Base-by-base conservation (phyloP, 1,140 invertebrate genomes). In the Procambarus virginalis region DNA sequence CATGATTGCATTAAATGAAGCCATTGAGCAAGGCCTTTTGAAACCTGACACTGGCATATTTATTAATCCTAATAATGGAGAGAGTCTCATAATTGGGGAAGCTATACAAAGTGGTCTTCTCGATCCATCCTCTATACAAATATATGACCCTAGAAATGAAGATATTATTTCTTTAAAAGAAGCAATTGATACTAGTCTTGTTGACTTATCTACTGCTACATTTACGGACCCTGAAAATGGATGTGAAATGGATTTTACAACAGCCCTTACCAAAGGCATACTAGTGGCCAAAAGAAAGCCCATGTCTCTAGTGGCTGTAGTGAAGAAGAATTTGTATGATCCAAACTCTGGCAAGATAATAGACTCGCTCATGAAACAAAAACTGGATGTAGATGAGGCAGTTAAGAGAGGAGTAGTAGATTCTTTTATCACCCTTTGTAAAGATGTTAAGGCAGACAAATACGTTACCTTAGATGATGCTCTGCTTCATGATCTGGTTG, bases 31-130 rank as follows among this genome's bases (percentile, higher is more conserved):
- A 14, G 86, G 87, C 17, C 58, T 91, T 8, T 22, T 92, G 14
- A 91, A 93, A 60, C 91, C 91, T n/a, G 86, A 93, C 77, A 84
- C 84, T 34, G 92, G 92, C 1, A 86, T 91, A 10, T 84, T 92
- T 48, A 93, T 81, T 89, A 92, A 92, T 94, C 96, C 96, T 10
- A 94, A 95, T 84, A 96, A 95, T 92, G 96, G 96, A 89, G 95
- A 97, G 93, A 94, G 96, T 86, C 94, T 99, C 80, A 97, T 97
- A 17, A 96, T 98, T 10, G 95, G 96, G 83, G 96, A 98, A 93
- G 97, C 97, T 9, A 97, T 98, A 84, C 95, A 96, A 88, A 95
- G 96, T 93, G 95, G 97, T 60, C 96, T 98, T 84, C 94, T 98
- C 75, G 97, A 98, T 93, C 96, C 94, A n/a, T 97, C 95, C 46